phyloP scores from a whole-genome alignment of 2,113 vertebrate species.

The Suncus etruscus region DNA sequence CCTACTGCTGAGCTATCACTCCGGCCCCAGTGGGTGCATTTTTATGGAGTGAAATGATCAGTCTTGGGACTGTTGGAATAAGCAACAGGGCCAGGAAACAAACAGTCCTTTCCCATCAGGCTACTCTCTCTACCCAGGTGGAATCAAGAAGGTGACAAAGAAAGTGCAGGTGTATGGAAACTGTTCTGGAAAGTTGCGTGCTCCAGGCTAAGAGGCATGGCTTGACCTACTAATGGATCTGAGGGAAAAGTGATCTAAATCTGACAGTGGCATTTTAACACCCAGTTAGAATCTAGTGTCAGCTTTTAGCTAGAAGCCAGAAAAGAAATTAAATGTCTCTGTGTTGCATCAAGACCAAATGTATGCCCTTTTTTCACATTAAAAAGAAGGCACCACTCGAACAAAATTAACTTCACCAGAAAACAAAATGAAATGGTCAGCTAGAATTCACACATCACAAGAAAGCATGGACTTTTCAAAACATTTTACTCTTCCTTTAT shows the following conservation, averaged over 20 bases:
- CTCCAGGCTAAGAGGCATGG: background rate
- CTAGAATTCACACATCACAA: constrained; percentile 13
- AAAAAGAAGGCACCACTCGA: constrained; percentile 28
- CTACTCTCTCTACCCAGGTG: background rate
- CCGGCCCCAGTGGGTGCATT: background rate
- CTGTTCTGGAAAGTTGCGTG: background rate
- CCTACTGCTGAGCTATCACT: too few relatives aligned
- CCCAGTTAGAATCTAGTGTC: background rate
- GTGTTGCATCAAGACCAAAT: constrained; percentile 12
- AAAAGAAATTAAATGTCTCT: constrained; percentile 5
- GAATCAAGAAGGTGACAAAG: constrained; percentile 17
- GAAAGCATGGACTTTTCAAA: background rate
- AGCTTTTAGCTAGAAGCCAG: background rate
- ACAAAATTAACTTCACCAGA: constrained; percentile 42
- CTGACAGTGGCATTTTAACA: background rate
- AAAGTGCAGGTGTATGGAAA: constrained; percentile 2
- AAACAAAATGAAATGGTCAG: constrained; percentile 21
- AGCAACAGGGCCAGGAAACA: background rate
- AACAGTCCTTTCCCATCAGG: background rate
- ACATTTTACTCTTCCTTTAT: background rate
- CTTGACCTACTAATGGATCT: constrained; percentile 20
- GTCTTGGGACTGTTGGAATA: background rate
- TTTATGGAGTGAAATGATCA: constrained; percentile 10
- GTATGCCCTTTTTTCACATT: background rate
- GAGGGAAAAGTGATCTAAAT: constrained; percentile 42